phyloP scores from a whole-genome alignment of 2,888 invertebrate species.

The Xanthia icteritia region DNA sequence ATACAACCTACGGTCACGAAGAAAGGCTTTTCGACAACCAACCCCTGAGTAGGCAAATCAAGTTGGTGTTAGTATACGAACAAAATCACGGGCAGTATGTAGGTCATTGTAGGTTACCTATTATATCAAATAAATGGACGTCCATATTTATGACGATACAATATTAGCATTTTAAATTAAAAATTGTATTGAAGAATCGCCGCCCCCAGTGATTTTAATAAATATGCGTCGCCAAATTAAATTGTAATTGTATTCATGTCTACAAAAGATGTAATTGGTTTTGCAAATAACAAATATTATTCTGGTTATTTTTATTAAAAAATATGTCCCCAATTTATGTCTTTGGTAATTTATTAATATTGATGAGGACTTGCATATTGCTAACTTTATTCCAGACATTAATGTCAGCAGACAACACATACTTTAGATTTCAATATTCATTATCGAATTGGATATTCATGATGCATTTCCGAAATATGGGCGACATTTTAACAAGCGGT shows the following conservation, averaged over 20 bases:
- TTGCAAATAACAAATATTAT: background rate
- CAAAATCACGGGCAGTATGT: background rate
- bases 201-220: constrained; percentile 24
- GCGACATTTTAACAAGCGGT: constrained; percentile 25
- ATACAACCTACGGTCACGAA: background rate
- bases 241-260: constrained; percentile 29
- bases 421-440: constrained; percentile 18
- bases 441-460: constrained; percentile 37
- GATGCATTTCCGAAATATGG: constrained; percentile 29
- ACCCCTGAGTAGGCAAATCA: background rate
- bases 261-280: constrained; percentile 28
- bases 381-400: background rate
- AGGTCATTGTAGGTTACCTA: no score
- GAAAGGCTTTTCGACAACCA: background rate
- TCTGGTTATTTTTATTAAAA: background rate
- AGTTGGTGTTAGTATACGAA: background rate
- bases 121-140: background rate
- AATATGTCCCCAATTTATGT: background rate
- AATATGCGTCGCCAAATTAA: constrained; percentile 33
- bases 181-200: constrained; percentile 32
- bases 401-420: background rate
- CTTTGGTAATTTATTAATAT: background rate
- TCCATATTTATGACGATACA: constrained; percentile 14
- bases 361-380: background rate
- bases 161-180: constrained; percentile 47